A percentile compares a stretch with the other conserved stretches of the same genome.
Conservation (phyloP, 2,797 vertebrate genomes). For the Pempheris klunzingeri region DNA sequence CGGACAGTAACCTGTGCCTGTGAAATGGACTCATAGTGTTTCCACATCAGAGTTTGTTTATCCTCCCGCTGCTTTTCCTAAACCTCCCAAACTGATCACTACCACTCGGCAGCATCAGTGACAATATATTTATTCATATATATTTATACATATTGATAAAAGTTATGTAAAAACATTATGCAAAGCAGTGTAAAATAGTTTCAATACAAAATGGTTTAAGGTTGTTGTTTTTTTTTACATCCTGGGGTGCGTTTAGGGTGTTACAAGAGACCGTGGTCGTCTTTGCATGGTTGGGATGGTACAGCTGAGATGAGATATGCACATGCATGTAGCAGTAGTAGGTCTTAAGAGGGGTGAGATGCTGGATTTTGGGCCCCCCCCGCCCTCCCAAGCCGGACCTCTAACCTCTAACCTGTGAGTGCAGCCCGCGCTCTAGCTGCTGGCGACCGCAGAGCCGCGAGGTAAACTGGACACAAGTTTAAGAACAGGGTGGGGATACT, state of each 20-base stretch:
- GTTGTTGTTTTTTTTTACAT: slow-evolving; percentile 62
- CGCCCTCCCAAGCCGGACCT: background rate
- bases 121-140: slow-evolving; percentile 77
- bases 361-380: background rate
- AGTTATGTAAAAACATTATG: slow-evolving; percentile 90
- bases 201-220: slow-evolving; percentile 87
- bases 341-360: slow-evolving; percentile 26
- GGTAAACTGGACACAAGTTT: background rate
- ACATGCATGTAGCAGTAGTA: slow-evolving; percentile 76
- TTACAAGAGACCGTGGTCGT: slow-evolving; percentile 52
- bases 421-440: slow-evolving; percentile 7
- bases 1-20: background rate
- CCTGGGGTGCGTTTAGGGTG: slow-evolving; percentile 52
- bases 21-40: slow-evolving; percentile 40
- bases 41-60: slow-evolving; percentile 24
- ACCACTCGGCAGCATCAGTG: slow-evolving; percentile 66
- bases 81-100: slow-evolving; percentile 50
- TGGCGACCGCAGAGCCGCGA: slow-evolving; percentile 1
- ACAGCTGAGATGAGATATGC: slow-evolving; percentile 73
- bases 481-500: background rate
- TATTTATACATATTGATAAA: slow-evolving; percentile 84
- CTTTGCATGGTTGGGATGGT: slow-evolving; percentile 45
- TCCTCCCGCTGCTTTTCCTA: slow-evolving; percentile 9
- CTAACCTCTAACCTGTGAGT: slow-evolving; percentile 15
- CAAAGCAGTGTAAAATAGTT: slow-evolving; percentile 90